A percentile compares a stretch with the other conserved stretches of the same genome.
phyloP scores from a whole-genome alignment of 2,113 vertebrate species.

The Hystrix cristata region DNA sequence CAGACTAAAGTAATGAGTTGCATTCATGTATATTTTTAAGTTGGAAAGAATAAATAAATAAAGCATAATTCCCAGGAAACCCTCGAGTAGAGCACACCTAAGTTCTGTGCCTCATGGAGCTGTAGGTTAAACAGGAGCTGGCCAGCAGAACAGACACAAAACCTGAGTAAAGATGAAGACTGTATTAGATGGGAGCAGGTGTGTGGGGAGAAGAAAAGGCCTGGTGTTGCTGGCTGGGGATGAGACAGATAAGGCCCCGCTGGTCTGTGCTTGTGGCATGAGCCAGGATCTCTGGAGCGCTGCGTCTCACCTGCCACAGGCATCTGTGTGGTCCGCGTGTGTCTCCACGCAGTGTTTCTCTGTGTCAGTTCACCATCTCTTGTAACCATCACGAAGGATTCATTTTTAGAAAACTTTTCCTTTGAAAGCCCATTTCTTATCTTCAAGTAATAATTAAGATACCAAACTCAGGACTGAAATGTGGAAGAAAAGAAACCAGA shows the following conservation, averaged over 20 bases:
- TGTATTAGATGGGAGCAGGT: too few relatives aligned
- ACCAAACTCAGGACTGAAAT: conserved; percentile 55
- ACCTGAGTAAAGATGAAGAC: neutral
- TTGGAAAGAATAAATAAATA: conserved; percentile 18
- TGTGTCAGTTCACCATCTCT: conserved; percentile 52
- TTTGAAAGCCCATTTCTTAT: conserved; percentile 74
- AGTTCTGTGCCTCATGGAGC: neutral
- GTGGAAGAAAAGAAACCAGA: conserved; percentile 27
- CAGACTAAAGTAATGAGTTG: conserved; percentile 39
- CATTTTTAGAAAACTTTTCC: conserved; percentile 66
- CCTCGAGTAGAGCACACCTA: neutral
- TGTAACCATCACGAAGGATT: conserved; percentile 61
- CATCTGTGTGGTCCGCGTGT: too few relatives aligned
- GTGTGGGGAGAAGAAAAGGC: neutral
- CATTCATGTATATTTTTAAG: conserved; percentile 33
- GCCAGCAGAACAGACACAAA: neutral
- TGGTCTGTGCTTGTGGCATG: neutral
- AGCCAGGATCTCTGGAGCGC: neutral
- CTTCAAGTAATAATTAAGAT: conserved; percentile 78
- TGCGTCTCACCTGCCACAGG: too few relatives aligned
- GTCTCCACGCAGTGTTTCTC: too few relatives aligned
- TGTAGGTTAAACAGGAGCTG: neutral
- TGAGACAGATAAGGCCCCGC: neutral
- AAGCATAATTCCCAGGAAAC: neutral
- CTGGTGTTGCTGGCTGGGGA: neutral